Conservation (phyloP, 2,797 vertebrate genomes). For the Okamejei kenojei region DNA sequence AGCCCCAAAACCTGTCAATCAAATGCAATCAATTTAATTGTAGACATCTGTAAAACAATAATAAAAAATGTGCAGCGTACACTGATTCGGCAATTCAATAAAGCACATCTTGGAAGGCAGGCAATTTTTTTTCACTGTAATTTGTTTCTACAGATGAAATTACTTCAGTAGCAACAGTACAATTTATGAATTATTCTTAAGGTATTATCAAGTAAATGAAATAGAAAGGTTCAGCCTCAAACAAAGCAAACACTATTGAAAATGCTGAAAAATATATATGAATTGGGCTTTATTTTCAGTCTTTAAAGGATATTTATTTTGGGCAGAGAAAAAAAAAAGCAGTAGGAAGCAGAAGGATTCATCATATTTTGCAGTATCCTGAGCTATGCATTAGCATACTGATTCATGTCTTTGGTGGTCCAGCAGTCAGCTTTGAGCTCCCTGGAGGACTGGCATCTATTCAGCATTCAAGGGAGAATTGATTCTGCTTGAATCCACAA, state of each 20-base stretch:
- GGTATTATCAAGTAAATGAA: neutral
- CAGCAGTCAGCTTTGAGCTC: conserved; percentile 50
- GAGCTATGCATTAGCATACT: conserved; percentile 51
- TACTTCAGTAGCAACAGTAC: neutral
- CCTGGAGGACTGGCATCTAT: conserved; percentile 55
- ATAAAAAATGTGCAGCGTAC: conserved; percentile 19
- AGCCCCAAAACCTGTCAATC: conserved; percentile 32
- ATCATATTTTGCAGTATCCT: conserved; percentile 45
- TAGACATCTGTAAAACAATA: conserved; percentile 28
- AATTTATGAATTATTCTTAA: conserved; percentile 13
- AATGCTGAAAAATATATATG: neutral
- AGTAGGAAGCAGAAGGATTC: conserved; percentile 21
- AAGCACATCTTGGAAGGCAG: conserved; percentile 10
- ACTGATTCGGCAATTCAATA: conserved; percentile 22
- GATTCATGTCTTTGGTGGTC: conserved; percentile 48
- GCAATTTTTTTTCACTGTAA: neutral
- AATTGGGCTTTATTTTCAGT: conserved; percentile 13
- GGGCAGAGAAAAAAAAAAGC: neutral
- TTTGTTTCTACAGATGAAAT: conserved; percentile 16
- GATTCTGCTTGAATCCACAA: conserved; percentile 53
- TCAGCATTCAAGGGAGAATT: conserved; percentile 57
- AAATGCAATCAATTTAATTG: conserved; percentile 27
- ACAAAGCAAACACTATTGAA: conserved; percentile 2
- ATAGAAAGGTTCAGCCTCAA: neutral
- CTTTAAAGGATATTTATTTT: conserved; percentile 34